Conservation (phyloP, 2,797 vertebrate genomes). For the Pseudochirops corinnae region DNA sequence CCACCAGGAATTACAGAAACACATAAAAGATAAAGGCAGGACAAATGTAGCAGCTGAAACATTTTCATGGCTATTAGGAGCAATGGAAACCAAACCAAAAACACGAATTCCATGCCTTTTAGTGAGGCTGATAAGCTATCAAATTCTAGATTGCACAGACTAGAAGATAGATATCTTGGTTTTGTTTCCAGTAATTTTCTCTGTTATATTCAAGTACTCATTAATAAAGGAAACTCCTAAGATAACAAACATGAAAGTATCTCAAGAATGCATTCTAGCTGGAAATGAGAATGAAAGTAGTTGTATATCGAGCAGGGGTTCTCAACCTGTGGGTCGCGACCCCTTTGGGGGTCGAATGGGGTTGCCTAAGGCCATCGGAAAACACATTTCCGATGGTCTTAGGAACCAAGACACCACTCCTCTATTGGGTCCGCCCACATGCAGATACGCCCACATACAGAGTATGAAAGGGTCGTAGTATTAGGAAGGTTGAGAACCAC, state of each 20-base stretch:
- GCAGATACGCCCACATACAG: too few species aligned
- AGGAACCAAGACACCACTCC: too few species aligned
- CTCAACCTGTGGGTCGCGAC: too few species aligned
- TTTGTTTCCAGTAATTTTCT: not conserved
- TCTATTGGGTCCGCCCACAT: too few species aligned
- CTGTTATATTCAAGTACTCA: not conserved
- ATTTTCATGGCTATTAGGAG: not conserved
- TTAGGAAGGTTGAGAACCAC: too few species aligned
- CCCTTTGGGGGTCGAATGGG: too few species aligned
- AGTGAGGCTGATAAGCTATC: not conserved
- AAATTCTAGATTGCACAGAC: not conserved
- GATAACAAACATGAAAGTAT: not conserved
- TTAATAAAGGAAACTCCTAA: not conserved
- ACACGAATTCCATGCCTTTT: not conserved
- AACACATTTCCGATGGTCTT: too few species aligned
- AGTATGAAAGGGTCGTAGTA: too few species aligned
- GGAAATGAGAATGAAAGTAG: not conserved
- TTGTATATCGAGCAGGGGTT: not conserved
- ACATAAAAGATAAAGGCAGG: conserved; percentile 1
- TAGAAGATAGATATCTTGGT: not conserved
- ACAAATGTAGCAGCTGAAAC: not conserved
- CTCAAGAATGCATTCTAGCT: not conserved
- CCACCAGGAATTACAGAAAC: conserved; percentile 9
- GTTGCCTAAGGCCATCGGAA: too few species aligned
- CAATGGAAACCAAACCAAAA: not conserved